These are phyloP conservation scores for Plusia festucae DNA, from an alignment of 2,888 invertebrate genomes.

Conservation along the genomic window DNA sequence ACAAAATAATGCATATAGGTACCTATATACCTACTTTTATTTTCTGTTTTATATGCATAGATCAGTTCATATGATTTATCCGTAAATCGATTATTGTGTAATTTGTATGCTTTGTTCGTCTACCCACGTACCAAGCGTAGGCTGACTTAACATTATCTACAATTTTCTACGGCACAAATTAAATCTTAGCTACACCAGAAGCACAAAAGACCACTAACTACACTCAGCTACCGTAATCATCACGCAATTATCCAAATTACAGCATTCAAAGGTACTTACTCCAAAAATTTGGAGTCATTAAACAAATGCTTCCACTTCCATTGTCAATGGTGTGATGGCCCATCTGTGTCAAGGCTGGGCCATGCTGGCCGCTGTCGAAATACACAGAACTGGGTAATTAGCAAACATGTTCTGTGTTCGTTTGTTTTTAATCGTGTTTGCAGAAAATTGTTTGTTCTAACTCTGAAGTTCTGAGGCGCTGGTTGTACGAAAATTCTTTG, in stretches of 20 bases:
- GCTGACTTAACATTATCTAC: no score
- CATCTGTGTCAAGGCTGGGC: slow-evolving; percentile 51
- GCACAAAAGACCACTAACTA: background rate
- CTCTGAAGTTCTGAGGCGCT: no score
- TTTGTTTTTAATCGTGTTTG: slow-evolving; percentile 33
- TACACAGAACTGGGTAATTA: slow-evolving; percentile 39
- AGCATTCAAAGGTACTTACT: background rate
- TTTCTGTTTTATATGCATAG: no score
- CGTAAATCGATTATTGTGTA: no score
- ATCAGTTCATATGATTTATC: no score
- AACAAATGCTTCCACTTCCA: slow-evolving; percentile 18
- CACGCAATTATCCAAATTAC: slow-evolving; percentile 13
- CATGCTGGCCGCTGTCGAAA: slow-evolving; percentile 44
- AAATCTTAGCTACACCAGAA: no score
- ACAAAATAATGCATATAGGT: no score
- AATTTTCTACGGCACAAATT: no score
- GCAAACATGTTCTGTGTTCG: slow-evolving; percentile 39
- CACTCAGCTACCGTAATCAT: background rate
- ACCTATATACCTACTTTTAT: no score
- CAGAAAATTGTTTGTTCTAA: slow-evolving; percentile 13
- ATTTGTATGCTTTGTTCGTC: no score
- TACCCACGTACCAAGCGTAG: no score
- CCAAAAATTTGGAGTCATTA: slow-evolving; percentile 12
- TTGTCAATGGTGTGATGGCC: slow-evolving; percentile 39
- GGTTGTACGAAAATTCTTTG: background rate